Base-by-base conservation (phyloP, 1,140 invertebrate species). In the Microplitis mediator region DNA sequence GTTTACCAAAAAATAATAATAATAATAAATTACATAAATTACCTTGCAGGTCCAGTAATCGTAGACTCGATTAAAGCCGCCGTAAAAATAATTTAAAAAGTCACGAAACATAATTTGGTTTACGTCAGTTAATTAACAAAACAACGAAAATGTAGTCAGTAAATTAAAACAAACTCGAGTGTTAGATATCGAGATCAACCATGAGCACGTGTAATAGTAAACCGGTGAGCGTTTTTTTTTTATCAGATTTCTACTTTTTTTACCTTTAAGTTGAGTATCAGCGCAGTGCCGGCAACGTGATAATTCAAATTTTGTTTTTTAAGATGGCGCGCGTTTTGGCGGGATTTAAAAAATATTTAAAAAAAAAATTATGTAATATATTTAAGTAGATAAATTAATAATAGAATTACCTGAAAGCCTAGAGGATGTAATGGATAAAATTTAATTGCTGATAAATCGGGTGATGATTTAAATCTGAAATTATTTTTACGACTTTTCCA, bases 81-180 rank as follows among this genome's bases (percentile, higher is more conserved):
- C 64, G 39, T 75, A 74, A 9, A 82, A 58, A 16, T 77, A 70
- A 52, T 65, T 61, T 13, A 82, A 61, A 31, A 78, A 35, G 69
- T 75, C 74, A 77, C 80, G 79, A 32, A 82, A 58, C 80, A 82
- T 82, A 52, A 60, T 72, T 58, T 36, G 35, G 6, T 52, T n/a
- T 8, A 32, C 31, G 23, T 36, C 52, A 60, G 36, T 45, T 5
- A 45, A 45, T 58, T 67, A 4, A 52, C 68, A 50, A 51, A 32
- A 65, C 32, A 58, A 52, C 50, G 32, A 52, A 52, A 14, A 62
- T 32, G 60, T 9, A 11, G 8, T 45, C 39, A 45, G 11, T 9
- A 9, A 45, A 45, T 45, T 45, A 45, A 45, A 45, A 45, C 39
- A 45, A 45, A 45, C 8, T 45, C 39, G 0, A 45, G 6, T 45